Percentiles rank a stretch among this genome's conserved stretches.
phyloP scores from a whole-genome alignment of 2,113 vertebrate genomes.

The Anolis sagrei region DNA sequence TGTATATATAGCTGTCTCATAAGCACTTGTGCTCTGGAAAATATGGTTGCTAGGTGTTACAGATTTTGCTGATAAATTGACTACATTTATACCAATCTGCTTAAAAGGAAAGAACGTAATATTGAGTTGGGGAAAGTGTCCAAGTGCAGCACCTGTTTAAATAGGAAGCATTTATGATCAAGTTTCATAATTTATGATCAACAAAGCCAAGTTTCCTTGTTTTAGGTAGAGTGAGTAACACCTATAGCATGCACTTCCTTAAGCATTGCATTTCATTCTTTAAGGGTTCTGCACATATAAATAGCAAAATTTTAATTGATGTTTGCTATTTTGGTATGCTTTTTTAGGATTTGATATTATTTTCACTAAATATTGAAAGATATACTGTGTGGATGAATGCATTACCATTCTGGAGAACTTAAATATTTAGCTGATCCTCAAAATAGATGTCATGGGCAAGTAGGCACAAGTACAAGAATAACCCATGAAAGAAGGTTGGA shows the following conservation, averaged over 20 bases:
- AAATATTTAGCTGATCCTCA: constrained; percentile 9
- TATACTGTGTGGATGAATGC: background rate
- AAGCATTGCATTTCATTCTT: background rate
- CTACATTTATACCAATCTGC: background rate
- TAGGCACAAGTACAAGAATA: constrained; percentile 14
- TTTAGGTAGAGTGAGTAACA: background rate
- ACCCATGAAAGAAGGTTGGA: constrained; percentile 10
- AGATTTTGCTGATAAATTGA: background rate
- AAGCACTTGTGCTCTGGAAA: background rate
- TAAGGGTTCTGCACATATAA: background rate
- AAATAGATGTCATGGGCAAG: constrained; percentile 30
- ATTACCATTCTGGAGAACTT: background rate
- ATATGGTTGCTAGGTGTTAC: background rate
- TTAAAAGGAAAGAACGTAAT: background rate
- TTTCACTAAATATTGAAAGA: background rate
- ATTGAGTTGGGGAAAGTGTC: too few relatives aligned
- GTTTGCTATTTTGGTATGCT: background rate
- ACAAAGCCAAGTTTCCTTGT: background rate
- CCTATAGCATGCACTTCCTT: background rate
- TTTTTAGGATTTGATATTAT: background rate
- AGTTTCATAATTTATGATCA: too few relatives aligned
- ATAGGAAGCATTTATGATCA: too few relatives aligned
- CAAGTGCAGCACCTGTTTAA: too few relatives aligned
- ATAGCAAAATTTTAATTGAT: background rate
- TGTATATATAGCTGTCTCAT: background rate